A percentile compares a stretch with the other conserved stretches of the same genome.
Conservation (phyloP, 2,888 invertebrate genomes). For the Thymelicus lineola region DNA sequence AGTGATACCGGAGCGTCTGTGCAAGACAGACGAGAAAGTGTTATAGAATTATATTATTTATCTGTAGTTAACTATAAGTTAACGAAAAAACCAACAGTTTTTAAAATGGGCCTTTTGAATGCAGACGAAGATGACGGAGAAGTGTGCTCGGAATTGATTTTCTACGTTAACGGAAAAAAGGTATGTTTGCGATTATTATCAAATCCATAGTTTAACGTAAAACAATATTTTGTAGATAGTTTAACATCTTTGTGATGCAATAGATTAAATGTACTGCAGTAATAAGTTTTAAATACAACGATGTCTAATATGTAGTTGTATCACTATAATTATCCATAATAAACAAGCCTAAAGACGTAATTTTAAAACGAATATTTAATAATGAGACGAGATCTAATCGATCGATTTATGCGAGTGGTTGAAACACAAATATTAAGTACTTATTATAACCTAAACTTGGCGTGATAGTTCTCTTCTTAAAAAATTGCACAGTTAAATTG, state of each 20-base stretch:
- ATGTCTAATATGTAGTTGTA: no score
- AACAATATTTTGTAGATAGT: not conserved
- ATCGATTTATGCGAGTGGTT: no score
- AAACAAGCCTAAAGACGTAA: no score
- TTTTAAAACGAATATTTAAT: no score
- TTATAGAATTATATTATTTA: not conserved
- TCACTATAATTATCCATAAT: no score
- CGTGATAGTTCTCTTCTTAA: no score
- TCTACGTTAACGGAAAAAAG: slow-evolving; percentile 82
- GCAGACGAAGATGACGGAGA: slow-evolving; percentile 64
- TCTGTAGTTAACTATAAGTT: not conserved
- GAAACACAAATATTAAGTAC: no score
- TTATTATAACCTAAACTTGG: no score
- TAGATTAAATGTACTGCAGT: not conserved
- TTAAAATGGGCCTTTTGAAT: slow-evolving; percentile 68
- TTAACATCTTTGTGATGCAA: not conserved
- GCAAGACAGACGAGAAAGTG: not conserved
- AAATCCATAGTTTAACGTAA: no score
- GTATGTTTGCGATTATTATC: slow-evolving; percentile 51
- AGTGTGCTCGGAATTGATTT: slow-evolving; percentile 66
- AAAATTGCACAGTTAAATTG: no score
- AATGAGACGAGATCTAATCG: no score
- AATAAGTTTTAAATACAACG: not conserved
- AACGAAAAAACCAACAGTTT: not conserved
- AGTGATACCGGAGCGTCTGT: slow-evolving; percentile 5